Evolutionary conservation across 2,113 vertebrate species (phyloP), one percentile per base, ranked within the genome.

Genomic region (Hemibagrus wyckioides): DNA sequence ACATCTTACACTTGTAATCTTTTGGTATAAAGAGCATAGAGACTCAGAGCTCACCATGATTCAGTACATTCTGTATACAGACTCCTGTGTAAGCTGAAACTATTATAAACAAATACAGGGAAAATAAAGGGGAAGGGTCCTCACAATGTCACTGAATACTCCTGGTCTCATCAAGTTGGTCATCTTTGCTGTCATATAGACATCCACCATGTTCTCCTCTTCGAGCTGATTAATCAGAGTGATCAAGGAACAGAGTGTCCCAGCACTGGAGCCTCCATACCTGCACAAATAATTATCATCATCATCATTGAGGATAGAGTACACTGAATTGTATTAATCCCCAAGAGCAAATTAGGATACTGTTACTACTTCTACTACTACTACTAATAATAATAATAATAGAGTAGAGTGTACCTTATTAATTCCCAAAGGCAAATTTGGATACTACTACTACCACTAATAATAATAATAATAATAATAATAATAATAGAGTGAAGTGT

Each of bases 151-250:
- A 30, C 94, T 95, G 92, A 99, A 99, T 91, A 96, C 87, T 89
- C 97, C 97, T 2, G 97, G 97, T 91, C 98, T 97, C 97, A 97
- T 97, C 86, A 98, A 90, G 94, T 98, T 99, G 54, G 94, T 97
- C 96, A 99, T 97, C 93, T 96, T 98, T 76, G 97, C 96, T 91
- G 96, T 95, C 67, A 97, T 97, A 93, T 98, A 99, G 89, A 99
- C 96, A 84, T 99, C 97, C 79, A 97, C 92, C 0, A 94, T 95
- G 39, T 95, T 95, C 88, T 98, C 97, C 33, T 95, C 96, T 91
- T 98, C 96, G 83, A 99, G 94, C 77, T 99, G 97, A 84, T 95
- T 92, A 91, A 95, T 96, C 80, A 99, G 93, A 6, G 97, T 96
- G 4, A 94, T 94, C 48, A 99, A 94, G n/a, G 97, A 94, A 90